A percentile compares a stretch with the other conserved stretches of the same genome.
Evolutionary conservation across 35 echinoderm and acorn worm genomes (phyloP).

Genomic region (Anneissia japonica): DNA sequence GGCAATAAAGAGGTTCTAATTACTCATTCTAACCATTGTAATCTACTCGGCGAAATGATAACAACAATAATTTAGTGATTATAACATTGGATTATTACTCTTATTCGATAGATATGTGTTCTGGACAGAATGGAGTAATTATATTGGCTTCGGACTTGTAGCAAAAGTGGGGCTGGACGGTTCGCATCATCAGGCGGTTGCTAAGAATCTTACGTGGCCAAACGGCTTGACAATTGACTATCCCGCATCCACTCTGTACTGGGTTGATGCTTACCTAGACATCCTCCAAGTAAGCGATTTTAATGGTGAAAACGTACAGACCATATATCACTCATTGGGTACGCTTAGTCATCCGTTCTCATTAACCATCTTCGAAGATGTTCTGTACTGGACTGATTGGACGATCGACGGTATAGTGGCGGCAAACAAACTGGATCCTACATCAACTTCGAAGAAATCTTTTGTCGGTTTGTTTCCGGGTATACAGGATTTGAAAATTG

Average conservation of each 20-base stretch:
- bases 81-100: too few relatives aligned
- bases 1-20: too few relatives aligned
- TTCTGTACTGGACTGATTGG: constrained; percentile 14
- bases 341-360: neutral
- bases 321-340: neutral
- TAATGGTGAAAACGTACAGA: neutral
- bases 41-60: too few relatives aligned
- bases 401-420: neutral
- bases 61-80: too few relatives aligned
- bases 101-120: constrained; percentile 11
- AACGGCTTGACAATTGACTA: constrained; percentile 12
- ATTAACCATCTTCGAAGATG: neutral
- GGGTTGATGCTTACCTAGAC: neutral
- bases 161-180: neutral
- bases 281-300: neutral
- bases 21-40: too few relatives aligned
- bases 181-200: neutral
- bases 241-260: neutral
- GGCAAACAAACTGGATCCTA: neutral
- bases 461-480: neutral
- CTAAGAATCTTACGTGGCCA: neutral
- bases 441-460: neutral
- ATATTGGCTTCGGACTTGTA: neutral
- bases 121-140: constrained; percentile 19
- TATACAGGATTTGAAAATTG: neutral